phyloP scores from a whole-genome alignment of 2,113 vertebrate species.

The Poecile atricapillus region DNA sequence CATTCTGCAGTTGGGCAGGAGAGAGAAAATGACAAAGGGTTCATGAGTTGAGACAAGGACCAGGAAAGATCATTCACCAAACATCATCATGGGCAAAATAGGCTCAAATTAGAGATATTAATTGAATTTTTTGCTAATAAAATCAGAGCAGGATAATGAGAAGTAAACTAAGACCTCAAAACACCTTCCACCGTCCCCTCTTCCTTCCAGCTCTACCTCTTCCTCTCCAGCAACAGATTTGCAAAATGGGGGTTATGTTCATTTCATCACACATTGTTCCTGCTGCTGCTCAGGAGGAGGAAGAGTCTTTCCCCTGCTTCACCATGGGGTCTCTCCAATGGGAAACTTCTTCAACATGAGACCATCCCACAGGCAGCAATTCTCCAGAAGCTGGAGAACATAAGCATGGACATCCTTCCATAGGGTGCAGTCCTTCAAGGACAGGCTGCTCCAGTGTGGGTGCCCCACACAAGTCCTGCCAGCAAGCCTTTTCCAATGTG shows the following conservation, averaged over 20 bases:
- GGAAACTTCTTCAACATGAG: background rate
- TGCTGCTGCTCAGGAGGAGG: background rate
- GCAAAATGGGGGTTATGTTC: no score
- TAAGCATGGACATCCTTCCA: background rate
- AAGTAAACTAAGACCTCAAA: background rate
- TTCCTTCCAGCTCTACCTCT: background rate
- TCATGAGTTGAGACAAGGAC: background rate
- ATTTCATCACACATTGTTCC: background rate
- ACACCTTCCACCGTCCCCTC: rapidly evolving
- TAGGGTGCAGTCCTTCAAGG: background rate
- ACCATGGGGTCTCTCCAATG: background rate
- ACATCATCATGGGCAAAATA: background rate
- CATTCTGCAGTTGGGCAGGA: background rate
- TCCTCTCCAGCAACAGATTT: background rate
- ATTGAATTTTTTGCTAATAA: background rate
- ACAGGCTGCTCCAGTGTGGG: background rate
- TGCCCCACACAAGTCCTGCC: background rate
- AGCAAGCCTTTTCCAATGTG: background rate
- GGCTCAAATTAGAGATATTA: background rate
- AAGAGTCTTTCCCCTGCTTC: background rate
- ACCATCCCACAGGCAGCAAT: background rate
- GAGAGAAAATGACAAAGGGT: background rate
- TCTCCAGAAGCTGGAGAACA: background rate
- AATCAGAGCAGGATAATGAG: background rate
- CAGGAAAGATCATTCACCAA: background rate